Conservation (phyloP, 2,797 vertebrate genomes). For the Bucorvus abyssinicus region DNA sequence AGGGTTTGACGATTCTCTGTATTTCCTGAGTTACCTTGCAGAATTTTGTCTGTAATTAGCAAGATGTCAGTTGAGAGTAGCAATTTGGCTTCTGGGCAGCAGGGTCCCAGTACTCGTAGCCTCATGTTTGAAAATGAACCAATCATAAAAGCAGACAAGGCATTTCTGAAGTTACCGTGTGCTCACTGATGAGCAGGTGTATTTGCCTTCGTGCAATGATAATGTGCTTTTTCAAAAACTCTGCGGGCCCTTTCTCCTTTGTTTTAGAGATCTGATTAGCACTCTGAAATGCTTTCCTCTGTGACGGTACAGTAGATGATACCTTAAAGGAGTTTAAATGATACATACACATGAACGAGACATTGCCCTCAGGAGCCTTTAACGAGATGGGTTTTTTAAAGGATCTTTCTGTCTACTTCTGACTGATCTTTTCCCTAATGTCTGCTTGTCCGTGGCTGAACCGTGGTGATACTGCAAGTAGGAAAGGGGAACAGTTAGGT, state of each 20-base stretch:
- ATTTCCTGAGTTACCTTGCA: neutral
- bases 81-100: neutral
- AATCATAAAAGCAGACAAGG: neutral
- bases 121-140: neutral
- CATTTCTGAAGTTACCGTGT: rapidly evolving
- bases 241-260: neutral
- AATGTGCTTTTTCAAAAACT: neutral
- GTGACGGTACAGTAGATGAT: neutral
- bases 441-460: neutral
- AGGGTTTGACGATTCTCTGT: neutral
- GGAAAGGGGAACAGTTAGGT: neutral
- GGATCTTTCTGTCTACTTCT: neutral
- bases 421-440: neutral
- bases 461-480: neutral
- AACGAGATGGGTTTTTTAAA: neutral
- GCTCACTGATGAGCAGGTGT: neutral
- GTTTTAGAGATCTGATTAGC: neutral
- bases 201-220: neutral
- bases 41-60: neutral
- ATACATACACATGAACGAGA: neutral
- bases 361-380: neutral
- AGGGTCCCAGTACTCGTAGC: neutral
- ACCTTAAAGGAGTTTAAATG: neutral
- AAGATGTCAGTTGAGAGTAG: neutral
- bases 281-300: neutral